Evolutionary conservation across 2,113 vertebrate species (phyloP).

Genomic region (Sprattus sprattus): DNA sequence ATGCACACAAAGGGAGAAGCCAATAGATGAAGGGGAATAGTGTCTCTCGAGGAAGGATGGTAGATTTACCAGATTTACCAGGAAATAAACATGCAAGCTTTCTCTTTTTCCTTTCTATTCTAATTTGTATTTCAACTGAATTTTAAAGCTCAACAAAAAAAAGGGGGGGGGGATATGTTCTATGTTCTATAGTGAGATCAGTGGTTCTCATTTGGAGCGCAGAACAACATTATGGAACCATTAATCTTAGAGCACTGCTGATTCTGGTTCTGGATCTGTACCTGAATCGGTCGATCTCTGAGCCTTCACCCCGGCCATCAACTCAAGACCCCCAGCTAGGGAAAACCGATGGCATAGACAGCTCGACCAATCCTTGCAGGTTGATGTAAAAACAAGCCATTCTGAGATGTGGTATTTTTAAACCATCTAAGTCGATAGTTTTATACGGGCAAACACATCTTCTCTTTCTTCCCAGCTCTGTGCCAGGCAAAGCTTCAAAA

Average conservation of each 20-base stretch:
- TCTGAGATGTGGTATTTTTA: not conserved
- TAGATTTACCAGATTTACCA: conserved; percentile 31
- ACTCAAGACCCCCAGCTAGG: not conserved
- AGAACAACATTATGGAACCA: not conserved
- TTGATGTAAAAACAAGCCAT: not conserved
- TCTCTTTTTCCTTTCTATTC: not conserved
- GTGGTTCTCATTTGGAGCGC: not conserved
- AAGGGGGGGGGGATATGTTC: not conserved
- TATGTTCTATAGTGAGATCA: not conserved
- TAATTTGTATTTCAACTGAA: too few species aligned
- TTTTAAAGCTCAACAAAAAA: not conserved
- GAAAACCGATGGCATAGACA: not conserved
- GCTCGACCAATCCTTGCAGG: not conserved
- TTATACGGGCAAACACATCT: not conserved
- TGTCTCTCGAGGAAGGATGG: conserved; percentile 37
- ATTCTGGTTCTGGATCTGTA: not conserved
- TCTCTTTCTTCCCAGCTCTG: not conserved
- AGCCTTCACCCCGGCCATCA: not conserved
- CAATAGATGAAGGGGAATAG: conserved; percentile 34
- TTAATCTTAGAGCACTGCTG: not conserved
- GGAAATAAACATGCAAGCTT: not conserved
- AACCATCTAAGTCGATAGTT: not conserved
- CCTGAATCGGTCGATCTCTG: not conserved
- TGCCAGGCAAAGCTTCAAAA: not conserved
- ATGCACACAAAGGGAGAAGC: conserved; percentile 39